Evolutionary conservation across 1,140 invertebrate species (phyloP).

Genomic region (Physella acuta): DNA sequence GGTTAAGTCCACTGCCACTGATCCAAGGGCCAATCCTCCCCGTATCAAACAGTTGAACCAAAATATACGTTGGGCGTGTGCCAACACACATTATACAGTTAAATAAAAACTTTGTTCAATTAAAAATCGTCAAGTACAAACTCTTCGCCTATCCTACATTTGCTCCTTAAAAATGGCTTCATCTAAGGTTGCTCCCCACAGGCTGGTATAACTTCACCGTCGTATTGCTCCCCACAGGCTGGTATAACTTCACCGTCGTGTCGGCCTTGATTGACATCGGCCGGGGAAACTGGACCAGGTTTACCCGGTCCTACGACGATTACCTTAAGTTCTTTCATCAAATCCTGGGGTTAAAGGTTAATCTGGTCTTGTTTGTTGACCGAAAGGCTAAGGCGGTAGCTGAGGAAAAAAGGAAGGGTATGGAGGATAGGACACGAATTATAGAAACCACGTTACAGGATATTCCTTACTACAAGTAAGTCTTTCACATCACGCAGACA

Average conservation of each 20-base stretch:
- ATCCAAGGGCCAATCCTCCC: too few relatives aligned
- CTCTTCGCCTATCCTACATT: too few relatives aligned
- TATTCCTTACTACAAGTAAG: slow-evolving; percentile 15
- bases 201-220: slow-evolving; percentile 33
- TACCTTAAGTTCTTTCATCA: slow-evolving; percentile 29
- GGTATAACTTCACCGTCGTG: slow-evolving; percentile 34
- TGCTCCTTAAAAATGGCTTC: too few relatives aligned
- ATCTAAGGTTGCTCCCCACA: too few relatives aligned
- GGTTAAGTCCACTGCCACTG: too few relatives aligned
- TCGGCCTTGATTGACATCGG: slow-evolving; percentile 35
- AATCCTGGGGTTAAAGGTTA: slow-evolving; percentile 31
- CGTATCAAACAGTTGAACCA: too few relatives aligned
- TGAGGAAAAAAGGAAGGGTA: slow-evolving; percentile 26
- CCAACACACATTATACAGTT: too few relatives aligned
- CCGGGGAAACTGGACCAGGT: slow-evolving; percentile 19
- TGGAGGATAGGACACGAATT: slow-evolving; percentile 20
- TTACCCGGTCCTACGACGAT: slow-evolving; percentile 18
- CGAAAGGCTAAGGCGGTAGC: slow-evolving; percentile 25
- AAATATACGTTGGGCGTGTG: too few relatives aligned
- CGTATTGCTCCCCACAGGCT: too few relatives aligned
- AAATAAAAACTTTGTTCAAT: too few relatives aligned
- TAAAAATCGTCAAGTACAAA: too few relatives aligned
- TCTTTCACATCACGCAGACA: too few relatives aligned
- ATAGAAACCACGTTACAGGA: neutral
- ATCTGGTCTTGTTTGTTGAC: slow-evolving; percentile 32